Base-by-base conservation (phyloP, 2,113 vertebrate genomes). In the Tapirus terrestris region DNA sequence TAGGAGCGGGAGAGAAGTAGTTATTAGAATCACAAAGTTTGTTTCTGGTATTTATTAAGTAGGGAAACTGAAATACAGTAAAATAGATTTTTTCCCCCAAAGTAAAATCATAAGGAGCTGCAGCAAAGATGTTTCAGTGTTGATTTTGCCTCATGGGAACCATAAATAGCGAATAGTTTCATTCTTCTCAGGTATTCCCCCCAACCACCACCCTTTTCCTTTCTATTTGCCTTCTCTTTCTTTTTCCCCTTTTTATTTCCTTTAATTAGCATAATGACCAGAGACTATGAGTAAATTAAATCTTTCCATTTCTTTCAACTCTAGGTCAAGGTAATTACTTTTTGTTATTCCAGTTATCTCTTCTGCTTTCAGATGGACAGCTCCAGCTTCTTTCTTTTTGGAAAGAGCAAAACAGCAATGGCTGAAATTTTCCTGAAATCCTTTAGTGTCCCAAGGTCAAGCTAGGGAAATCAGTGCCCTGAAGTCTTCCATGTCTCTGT, bases 271-370 rank as follows among this genome's bases (percentile, higher is more conserved):
- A 90, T 79, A 96, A 92, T 89, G 48, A 85, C 39, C 72, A 86
- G 63, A 93, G 72, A 86, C 79, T 60, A 89, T 92, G 61, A 87
- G 86, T 92, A 93, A 84, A 68, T 93, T 94, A 85, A 95, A 77
- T 88, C 58, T 95, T 77, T 60, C 29, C 31, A 4, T 65, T 94
- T 95, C 83, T 95, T 67, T 91, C 63, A n/a, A 51, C 48, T 89
- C 72, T 84, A 87, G 27, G 53, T 96, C 81, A 95, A 92, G 56
- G n/a, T 79, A 75, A 88, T 84, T 85, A 43, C 65, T 86, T 84
- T 77, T 72, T 72, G 65, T 89, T 81, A 90, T n/a, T n/a, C 87
- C 73, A 76, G 63, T 31, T 70, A 16, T 33, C 72, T 89, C 70
- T 96, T 91, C 33, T 67, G 36, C 67, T 90, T 96, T 94, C 61